Evolutionary conservation across 2,113 vertebrate species (phyloP).

Genomic region (Hemiprocne comata): DNA sequence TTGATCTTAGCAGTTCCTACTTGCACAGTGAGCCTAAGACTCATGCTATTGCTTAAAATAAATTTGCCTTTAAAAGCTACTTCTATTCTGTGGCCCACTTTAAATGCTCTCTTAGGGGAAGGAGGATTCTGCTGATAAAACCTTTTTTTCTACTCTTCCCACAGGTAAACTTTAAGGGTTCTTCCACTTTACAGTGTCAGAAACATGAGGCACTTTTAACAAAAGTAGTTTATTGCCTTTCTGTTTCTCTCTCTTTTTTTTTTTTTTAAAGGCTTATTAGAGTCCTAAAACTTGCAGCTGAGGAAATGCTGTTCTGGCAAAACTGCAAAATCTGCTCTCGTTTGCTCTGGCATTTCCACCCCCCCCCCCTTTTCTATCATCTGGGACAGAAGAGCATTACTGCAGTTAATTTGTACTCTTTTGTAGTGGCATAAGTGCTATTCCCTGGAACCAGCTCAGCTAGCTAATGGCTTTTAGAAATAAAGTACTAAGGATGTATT

Average conservation of each 20-base stretch:
- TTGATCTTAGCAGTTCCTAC: neutral
- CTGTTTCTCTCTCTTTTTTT: neutral
- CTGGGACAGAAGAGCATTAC: slow-evolving; percentile 35
- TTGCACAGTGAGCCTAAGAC: rapidly evolving
- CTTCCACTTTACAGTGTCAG: neutral
- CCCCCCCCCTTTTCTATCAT: neutral
- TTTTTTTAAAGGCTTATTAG: neutral
- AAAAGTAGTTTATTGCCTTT: neutral
- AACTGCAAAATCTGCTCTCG: neutral
- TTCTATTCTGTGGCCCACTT: neutral
- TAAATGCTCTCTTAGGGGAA: neutral
- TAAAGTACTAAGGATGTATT: slow-evolving; percentile 1
- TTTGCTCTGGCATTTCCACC: neutral
- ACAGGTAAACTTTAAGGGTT: neutral
- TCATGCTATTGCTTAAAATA: neutral
- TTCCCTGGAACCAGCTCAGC: slow-evolving; percentile 35
- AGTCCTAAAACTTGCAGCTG: neutral
- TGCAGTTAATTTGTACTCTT: slow-evolving; percentile 51
- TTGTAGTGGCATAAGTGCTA: neutral
- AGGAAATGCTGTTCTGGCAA: slow-evolving; percentile 37
- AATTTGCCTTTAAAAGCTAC: neutral
- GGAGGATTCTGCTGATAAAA: neutral
- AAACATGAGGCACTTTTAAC: neutral
- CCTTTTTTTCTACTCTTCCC: neutral
- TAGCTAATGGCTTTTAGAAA: slow-evolving; percentile 48